Percentiles rank a stretch among this genome's conserved stretches.
phyloP scores from a whole-genome alignment of 1,140 invertebrate species.

The Polypedilum vanderplanki region DNA sequence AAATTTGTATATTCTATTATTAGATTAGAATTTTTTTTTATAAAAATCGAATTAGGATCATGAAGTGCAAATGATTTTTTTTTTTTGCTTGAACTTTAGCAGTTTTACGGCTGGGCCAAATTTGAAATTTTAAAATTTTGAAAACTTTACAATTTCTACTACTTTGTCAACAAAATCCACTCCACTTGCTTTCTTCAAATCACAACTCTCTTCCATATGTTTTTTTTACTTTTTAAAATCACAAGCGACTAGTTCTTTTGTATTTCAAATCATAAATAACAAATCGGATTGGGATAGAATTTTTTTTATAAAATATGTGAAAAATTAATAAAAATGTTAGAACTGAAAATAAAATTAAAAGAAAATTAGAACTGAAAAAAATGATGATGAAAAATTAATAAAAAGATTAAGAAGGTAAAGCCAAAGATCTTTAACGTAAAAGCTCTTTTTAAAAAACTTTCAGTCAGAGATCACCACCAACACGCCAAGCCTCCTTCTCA shows the following conservation, averaged over 20 bases:
- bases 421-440: no score
- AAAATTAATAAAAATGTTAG: conserved; percentile 7
- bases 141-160: neutral
- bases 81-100: neutral
- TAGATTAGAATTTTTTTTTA: no score
- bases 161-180: neutral
- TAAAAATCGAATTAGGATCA: no score
- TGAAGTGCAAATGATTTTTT: no score
- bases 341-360: neutral
- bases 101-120: conserved; percentile 4
- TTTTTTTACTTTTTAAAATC: conserved; percentile 10
- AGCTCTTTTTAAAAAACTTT: no score
- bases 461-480: no score
- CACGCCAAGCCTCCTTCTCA: no score
- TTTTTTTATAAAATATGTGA: conserved; percentile 1
- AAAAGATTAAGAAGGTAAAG: no score
- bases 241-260: conserved; percentile 17
- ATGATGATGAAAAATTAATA: no score
- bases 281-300: neutral
- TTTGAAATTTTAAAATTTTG: neutral
- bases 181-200: neutral
- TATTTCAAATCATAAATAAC: conserved; percentile 20
- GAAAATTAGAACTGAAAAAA: neutral
- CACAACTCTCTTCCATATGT: conserved; percentile 17
- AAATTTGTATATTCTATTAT: no score